These are phyloP conservation scores for Vulpes lagopus DNA, from an alignment of 2,113 vertebrate genomes.

Conservation along the genomic window DNA sequence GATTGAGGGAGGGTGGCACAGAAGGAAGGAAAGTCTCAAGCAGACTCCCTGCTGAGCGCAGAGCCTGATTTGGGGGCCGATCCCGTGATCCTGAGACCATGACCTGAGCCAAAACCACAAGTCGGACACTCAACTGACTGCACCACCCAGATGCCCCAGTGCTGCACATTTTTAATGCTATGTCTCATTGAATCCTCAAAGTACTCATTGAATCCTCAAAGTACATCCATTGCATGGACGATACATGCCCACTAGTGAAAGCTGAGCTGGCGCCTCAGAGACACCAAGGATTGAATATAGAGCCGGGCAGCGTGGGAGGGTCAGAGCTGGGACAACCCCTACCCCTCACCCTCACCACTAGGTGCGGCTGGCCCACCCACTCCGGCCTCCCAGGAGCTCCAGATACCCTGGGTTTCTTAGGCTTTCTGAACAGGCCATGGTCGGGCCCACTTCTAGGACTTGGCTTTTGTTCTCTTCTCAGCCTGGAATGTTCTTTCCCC, in stretches of 20 bases:
- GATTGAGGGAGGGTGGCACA: too few species aligned
- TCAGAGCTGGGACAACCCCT: background rate
- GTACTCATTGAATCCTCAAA: rapidly evolving
- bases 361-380: background rate
- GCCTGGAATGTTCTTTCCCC: background rate
- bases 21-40: too few species aligned
- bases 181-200: rapidly evolving
- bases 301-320: rapidly evolving
- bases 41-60: too few species aligned
- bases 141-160: too few species aligned
- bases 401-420: background rate
- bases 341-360: too few species aligned
- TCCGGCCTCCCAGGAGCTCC: background rate
- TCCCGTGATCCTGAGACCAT: too few species aligned
- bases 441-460: background rate
- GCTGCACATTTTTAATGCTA: background rate
- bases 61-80: too few species aligned
- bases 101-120: too few species aligned
- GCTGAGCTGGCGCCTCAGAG: background rate
- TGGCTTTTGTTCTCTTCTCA: background rate
- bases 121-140: too few species aligned
- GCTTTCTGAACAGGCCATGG: background rate
- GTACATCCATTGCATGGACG: too few species aligned
- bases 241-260: background rate
- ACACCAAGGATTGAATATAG: rapidly evolving